Evolutionary conservation across 2,888 invertebrate genomes (phyloP), one percentile per base, ranked within the genome.

Genomic region (Helicoverpa assulta): DNA sequence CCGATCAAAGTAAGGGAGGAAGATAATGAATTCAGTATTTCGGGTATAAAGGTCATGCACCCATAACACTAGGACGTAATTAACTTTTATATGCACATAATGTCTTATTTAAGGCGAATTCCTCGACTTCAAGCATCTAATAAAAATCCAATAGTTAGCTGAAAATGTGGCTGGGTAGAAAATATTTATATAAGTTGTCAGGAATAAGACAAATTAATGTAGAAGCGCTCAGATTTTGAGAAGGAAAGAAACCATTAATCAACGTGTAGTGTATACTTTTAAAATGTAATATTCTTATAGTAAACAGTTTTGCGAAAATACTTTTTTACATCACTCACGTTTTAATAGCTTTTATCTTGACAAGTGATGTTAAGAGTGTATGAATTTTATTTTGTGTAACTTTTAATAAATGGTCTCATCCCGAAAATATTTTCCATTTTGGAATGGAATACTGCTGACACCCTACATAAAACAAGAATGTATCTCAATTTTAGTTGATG

Each of bases 181-280:
- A 76, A 80, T 80, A 82, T 82, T 78, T 80, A 76, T 67, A 64
- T 70, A 40, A 10, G 4, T 40, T 54, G 63, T 61, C 67, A 82
- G 73, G 65, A 80, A 77, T 71, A 80, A 73, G 18, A 65, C n/a
- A 80, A 73, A 82, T 81, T 83, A 73, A 82, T 82, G 75, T 62
- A 54, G 64, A 59, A 57, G 65, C 29, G 52, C 8, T 61, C 50
- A 55, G 78, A 81, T 84, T 68, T 83, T 75, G 84, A 82, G 55
- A 57, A 73, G 81, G 75, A 72, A 57, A 73, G 81, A 73, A 72
- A 29, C 62, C 16, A 53, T 29, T 21, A 43, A 59, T 59, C 16
- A 12, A 21, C 58, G 57, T 52, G 63, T 29, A 58, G 59, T 71
- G 47, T 55, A 72, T 19, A 12, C n/a, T 47, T 47, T 47, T 47